Evolutionary conservation across 2,888 invertebrate species (phyloP).

Genomic region (Protodeltote pygarga): DNA sequence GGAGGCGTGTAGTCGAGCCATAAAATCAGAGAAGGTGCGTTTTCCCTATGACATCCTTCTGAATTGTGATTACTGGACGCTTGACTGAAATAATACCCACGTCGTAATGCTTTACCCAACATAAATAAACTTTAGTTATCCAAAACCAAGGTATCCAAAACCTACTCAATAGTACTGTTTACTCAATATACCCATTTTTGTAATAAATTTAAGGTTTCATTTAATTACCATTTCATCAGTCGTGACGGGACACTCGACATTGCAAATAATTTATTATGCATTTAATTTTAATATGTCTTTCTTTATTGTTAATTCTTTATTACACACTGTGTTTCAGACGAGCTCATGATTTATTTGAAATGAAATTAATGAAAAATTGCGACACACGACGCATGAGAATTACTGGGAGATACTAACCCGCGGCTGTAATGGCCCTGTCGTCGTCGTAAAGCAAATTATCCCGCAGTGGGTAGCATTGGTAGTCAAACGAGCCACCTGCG

Average conservation of each 20-base stretch:
- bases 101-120: no score
- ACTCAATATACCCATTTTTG: no score
- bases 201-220: no score
- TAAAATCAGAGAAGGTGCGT: not conserved
- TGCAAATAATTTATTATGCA: no score
- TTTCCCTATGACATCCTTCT: not conserved
- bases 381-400: not conserved
- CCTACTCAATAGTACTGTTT: no score
- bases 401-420: constrained; percentile 1
- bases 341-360: not conserved
- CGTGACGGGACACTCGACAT: no score
- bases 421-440: constrained; percentile 17
- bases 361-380: not conserved
- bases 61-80: not conserved
- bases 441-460: constrained; percentile 44
- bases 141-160: no score
- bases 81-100: no score
- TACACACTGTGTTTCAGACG: not conserved
- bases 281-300: not conserved
- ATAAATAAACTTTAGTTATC: no score
- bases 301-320: not conserved
- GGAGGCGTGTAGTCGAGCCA: not conserved
- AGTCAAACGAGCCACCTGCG: constrained; percentile 44
- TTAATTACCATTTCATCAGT: no score
- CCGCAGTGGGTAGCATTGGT: constrained; percentile 25